These are phyloP conservation scores for Drosophila barbarae DNA, from an alignment of 2,888 invertebrate genomes.

Conservation along the genomic window DNA sequence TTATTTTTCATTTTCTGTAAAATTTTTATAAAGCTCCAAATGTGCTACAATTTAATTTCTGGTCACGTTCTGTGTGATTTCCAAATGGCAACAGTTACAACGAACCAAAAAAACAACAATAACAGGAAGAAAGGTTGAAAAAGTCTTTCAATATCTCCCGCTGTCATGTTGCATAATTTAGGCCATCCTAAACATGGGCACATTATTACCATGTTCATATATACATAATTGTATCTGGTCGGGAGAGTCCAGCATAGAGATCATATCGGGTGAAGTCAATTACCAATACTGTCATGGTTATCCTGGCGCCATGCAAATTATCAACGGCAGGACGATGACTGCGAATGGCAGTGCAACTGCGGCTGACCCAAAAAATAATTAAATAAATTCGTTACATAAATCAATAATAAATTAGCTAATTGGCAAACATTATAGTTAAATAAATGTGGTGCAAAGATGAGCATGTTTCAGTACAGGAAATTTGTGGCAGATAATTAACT, in stretches of 20 bases:
- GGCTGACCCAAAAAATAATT: conserved; percentile 27
- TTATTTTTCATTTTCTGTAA: conserved; percentile 64
- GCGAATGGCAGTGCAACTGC: conserved; percentile 7
- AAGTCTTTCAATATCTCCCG: conserved; percentile 52
- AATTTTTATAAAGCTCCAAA: conserved; percentile 58
- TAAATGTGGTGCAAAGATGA: conserved; percentile 2
- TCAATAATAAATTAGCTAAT: conserved; percentile 31
- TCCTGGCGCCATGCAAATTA: conserved; percentile 31
- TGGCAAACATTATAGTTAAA: conserved; percentile 11
- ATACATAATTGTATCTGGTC: conserved; percentile 18
- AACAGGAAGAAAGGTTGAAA: conserved; percentile 2
- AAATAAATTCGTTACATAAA: conserved; percentile 27
- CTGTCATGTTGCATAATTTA: conserved; percentile 52
- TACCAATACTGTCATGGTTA: conserved; percentile 36
- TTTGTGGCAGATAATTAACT: conserved; percentile 17
- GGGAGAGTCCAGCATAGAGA: conserved; percentile 8
- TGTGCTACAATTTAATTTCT: conserved; percentile 65
- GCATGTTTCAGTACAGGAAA: not conserved
- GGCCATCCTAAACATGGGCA: conserved; percentile 19
- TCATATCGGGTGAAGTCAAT: conserved; percentile 34
- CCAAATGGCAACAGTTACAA: conserved; percentile 55
- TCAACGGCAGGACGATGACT: conserved; percentile 3
- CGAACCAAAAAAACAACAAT: conserved; percentile 1
- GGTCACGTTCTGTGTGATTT: conserved; percentile 69
- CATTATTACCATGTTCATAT: conserved; percentile 29